Percentiles rank a stretch among this genome's conserved stretches.
These are phyloP conservation scores for Oryzias curvinotus DNA, from an alignment of 2,113 vertebrate genomes.

Conservation along the genomic window DNA sequence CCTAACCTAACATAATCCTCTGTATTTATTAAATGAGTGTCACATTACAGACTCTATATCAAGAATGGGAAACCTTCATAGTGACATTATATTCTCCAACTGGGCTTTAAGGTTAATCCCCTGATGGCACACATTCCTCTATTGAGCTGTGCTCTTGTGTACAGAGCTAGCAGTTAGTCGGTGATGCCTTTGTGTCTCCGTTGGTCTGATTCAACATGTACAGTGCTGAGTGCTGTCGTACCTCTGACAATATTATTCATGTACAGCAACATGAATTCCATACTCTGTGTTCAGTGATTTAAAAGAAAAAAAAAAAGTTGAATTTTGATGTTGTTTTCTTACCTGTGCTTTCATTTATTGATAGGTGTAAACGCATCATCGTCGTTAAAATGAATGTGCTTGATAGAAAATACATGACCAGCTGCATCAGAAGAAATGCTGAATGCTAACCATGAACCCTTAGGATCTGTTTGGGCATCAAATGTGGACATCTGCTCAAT, in stretches of 20 bases:
- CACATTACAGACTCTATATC: constrained; percentile 35
- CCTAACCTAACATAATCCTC: constrained; percentile 24
- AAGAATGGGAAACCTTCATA: constrained; percentile 41
- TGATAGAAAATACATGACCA: constrained; percentile 1
- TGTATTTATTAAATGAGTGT: constrained; percentile 36
- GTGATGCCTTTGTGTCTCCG: constrained; percentile 24
- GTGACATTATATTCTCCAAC: constrained; percentile 29
- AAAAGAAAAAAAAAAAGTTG: background rate
- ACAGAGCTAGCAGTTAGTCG: constrained; percentile 29
- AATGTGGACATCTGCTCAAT: no score
- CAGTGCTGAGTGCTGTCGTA: constrained; percentile 24
- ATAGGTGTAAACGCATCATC: no score
- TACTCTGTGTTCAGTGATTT: constrained; percentile 36
- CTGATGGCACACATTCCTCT: constrained; percentile 32
- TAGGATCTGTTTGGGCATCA: background rate
- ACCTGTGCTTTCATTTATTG: constrained; percentile 3
- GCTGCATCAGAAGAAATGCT: constrained; percentile 6
- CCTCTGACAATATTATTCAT: constrained; percentile 27
- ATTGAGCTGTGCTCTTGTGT: constrained; percentile 17
- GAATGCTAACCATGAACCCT: constrained; percentile 6
- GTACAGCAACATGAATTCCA: constrained; percentile 32
- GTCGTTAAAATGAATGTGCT: background rate
- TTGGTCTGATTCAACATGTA: constrained; percentile 39
- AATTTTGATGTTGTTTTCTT: constrained; percentile 4
- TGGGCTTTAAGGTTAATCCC: constrained; percentile 36